Evolutionary conservation across 1,140 invertebrate species (phyloP).

Genomic region (Meloidogyne exigua): DNA sequence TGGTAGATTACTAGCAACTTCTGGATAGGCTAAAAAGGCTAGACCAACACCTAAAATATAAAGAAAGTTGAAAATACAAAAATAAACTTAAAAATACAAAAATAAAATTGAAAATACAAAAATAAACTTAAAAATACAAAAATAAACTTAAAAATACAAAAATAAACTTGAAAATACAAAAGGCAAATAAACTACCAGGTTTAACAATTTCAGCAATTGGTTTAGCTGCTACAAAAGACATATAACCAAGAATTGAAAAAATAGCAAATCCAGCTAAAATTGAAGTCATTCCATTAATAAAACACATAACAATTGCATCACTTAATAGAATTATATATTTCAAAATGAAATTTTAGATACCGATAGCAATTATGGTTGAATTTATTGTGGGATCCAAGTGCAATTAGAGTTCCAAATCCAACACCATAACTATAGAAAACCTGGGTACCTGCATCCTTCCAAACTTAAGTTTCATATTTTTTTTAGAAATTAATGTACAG

Average conservation of each 20-base stretch:
- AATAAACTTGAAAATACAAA: too few species aligned
- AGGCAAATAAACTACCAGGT: conserved; percentile 14
- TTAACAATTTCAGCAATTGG: conserved; percentile 52
- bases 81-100: conserved; percentile 7
- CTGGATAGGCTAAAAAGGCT: conserved; percentile 59
- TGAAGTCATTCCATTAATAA: conserved; percentile 72
- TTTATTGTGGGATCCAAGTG: conserved; percentile 76
- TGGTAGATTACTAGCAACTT: conserved; percentile 57
- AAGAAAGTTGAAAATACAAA: neutral
- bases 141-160: conserved; percentile 7
- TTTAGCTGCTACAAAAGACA: conserved; percentile 55
- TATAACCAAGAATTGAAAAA: conserved; percentile 77
- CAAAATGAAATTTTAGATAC: neutral
- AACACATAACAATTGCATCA: conserved; percentile 67
- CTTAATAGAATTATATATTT: conserved; percentile 50
- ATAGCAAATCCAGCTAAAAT: conserved; percentile 81
- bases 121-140: neutral
- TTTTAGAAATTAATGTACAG: neutral
- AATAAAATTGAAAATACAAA: too few species aligned
- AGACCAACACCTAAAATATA: conserved; percentile 47
- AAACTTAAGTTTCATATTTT: conserved; percentile 35
- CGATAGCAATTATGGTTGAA: conserved; percentile 76
- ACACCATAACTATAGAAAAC: conserved; percentile 67
- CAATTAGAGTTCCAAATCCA: conserved; percentile 71
- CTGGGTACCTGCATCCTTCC: conserved; percentile 65